A percentile compares a stretch with the other conserved stretches of the same genome.
These are phyloP conservation scores for Neodiprion virginianus DNA, from an alignment of 1,140 invertebrate genomes.

Conservation along the genomic window DNA sequence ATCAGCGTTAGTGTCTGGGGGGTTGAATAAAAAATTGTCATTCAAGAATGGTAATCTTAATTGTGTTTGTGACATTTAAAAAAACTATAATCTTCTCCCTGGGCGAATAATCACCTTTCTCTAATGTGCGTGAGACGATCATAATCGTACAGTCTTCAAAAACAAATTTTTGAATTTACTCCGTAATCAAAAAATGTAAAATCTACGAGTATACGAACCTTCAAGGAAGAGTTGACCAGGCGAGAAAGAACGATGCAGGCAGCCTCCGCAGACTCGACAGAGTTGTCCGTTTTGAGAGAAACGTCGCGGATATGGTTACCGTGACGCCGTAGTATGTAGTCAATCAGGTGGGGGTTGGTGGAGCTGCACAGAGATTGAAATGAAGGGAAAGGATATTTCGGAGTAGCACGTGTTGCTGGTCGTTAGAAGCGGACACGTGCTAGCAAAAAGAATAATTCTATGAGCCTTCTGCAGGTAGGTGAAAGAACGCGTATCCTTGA, in stretches of 20 bases:
- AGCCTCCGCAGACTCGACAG: slow-evolving; percentile 18
- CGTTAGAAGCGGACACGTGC: neutral
- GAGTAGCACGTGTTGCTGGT: neutral
- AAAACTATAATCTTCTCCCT: too few relatives aligned
- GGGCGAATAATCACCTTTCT: neutral
- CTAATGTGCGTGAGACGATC: neutral
- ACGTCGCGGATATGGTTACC: slow-evolving; percentile 21
- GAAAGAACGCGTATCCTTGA: neutral
- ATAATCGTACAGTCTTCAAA: neutral
- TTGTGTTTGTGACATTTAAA: too few relatives aligned
- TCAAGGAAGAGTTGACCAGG: slow-evolving; percentile 2
- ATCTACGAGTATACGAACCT: neutral
- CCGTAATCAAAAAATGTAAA: neutral
- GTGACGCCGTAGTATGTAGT: slow-evolving; percentile 22
- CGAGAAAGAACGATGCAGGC: slow-evolving; percentile 23
- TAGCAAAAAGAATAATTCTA: neutral
- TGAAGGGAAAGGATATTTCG: slow-evolving; percentile 19
- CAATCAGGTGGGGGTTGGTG: slow-evolving; percentile 14
- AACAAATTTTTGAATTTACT: neutral
- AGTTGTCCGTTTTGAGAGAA: slow-evolving; percentile 22
- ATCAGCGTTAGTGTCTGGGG: slow-evolving; percentile 32
- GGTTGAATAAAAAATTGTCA: slow-evolving; percentile 15
- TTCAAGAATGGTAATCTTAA: too few relatives aligned
- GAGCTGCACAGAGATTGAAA: slow-evolving; percentile 18
- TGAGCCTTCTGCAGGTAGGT: neutral